Conservation (phyloP, 2,888 invertebrate genomes). For the Oxycera nigricornis region DNA sequence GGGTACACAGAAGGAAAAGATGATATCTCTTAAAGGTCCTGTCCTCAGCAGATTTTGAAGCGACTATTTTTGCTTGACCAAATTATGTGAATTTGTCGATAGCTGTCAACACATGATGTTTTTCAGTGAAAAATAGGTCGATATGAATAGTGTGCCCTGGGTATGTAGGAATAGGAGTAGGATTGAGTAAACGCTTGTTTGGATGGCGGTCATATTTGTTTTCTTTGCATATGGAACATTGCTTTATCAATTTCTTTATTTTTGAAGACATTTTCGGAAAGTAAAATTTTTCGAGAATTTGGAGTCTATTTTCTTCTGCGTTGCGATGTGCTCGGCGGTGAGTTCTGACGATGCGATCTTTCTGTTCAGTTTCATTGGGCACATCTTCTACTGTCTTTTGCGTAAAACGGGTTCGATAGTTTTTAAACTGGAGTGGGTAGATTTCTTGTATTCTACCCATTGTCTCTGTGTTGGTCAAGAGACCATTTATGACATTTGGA, state of each 20-base stretch:
- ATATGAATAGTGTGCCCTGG: slow-evolving; percentile 33
- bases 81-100: slow-evolving; percentile 45
- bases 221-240: slow-evolving; percentile 34
- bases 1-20: slow-evolving; percentile 30
- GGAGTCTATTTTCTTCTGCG: slow-evolving; percentile 39
- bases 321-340: slow-evolving; percentile 44
- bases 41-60: no score
- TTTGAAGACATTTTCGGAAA: slow-evolving; percentile 38
- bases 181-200: neutral
- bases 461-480: slow-evolving; percentile 11
- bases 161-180: slow-evolving; percentile 31
- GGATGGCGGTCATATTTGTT: slow-evolving; percentile 42
- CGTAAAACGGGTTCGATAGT: slow-evolving; percentile 38
- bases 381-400: slow-evolving; percentile 41
- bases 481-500: slow-evolving; percentile 38
- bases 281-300: slow-evolving; percentile 43
- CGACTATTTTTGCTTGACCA: no score
- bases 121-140: slow-evolving; percentile 39
- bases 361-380: slow-evolving; percentile 27
- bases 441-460: slow-evolving; percentile 43
- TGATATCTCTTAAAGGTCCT: slow-evolving; percentile 21
- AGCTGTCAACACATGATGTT: slow-evolving; percentile 40
- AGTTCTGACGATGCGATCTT: slow-evolving; percentile 41
- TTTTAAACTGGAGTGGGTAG: slow-evolving; percentile 40
- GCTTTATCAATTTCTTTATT: slow-evolving; percentile 32